Evolutionary conservation across 2,113 vertebrate species (phyloP).

Genomic region (Actinemys pallida): DNA sequence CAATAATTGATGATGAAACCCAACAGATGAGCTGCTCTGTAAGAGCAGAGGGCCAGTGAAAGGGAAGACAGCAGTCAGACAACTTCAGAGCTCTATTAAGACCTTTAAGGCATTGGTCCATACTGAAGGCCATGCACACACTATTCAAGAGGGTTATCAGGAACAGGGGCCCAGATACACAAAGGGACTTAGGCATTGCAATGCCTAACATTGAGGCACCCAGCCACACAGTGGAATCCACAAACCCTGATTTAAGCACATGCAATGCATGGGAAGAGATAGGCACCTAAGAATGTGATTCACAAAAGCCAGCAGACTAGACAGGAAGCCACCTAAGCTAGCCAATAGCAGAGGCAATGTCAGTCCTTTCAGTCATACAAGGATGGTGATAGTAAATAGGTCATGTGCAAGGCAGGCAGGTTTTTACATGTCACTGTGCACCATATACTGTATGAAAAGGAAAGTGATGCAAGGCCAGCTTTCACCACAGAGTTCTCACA

Average conservation of each 20-base stretch:
- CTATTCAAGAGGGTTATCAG: background rate
- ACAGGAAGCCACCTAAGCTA: background rate
- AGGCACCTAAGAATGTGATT: background rate
- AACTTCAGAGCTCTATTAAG: background rate
- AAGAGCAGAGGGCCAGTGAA: background rate
- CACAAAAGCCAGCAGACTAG: background rate
- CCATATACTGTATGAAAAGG: background rate
- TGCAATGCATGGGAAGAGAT: background rate
- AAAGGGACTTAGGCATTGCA: too few species aligned
- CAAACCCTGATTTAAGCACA: background rate
- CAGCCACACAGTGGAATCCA: too few species aligned
- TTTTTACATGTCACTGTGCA: background rate
- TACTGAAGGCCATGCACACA: background rate
- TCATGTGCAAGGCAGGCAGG: accelerated
- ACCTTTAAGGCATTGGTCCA: background rate
- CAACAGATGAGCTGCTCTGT: background rate
- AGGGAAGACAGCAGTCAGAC: background rate
- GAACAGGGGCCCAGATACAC: too few species aligned
- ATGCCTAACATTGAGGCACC: too few species aligned
- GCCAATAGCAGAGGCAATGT: background rate
- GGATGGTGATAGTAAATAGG: background rate
- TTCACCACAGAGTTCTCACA: background rate
- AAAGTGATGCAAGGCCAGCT: background rate
- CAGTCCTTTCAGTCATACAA: background rate
- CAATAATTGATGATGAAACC: background rate